Evolutionary conservation across 2,797 vertebrate species (phyloP).

Genomic region (Vultur gryphus): DNA sequence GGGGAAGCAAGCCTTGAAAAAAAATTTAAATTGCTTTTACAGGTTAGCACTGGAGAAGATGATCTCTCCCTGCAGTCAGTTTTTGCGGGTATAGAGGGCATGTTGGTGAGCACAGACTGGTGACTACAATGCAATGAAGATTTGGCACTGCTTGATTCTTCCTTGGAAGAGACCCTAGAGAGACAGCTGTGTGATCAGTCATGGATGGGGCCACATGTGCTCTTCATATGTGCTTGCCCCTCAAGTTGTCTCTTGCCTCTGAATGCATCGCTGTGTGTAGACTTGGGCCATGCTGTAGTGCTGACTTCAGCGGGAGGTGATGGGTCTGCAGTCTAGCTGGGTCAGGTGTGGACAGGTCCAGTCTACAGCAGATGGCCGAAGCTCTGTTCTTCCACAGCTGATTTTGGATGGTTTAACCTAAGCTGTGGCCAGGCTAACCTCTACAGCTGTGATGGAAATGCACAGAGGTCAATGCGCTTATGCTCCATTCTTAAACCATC

Average conservation of each 20-base stretch:
- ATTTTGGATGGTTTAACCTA: not conserved
- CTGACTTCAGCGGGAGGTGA: not conserved
- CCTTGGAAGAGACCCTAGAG: not conserved
- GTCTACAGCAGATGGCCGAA: not conserved
- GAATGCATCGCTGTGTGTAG: not conserved
- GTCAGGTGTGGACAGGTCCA: not conserved
- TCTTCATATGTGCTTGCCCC: not conserved
- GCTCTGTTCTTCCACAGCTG: not conserved
- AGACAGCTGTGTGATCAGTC: not conserved
- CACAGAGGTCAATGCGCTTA: not conserved
- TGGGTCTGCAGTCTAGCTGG: not conserved
- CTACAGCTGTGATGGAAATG: not conserved
- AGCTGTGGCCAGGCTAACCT: not conserved
- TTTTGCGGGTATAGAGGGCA: not conserved
- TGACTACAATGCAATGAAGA: not conserved
- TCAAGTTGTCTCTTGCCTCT: not conserved
- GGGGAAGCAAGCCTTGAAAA: not conserved
- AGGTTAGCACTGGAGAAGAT: not conserved
- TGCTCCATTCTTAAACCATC: not conserved
- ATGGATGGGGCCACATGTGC: fast-evolving
- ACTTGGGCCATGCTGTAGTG: not conserved
- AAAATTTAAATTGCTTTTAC: not conserved
- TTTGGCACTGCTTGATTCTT: not conserved
- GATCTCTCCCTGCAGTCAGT: not conserved
- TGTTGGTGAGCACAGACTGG: not conserved